Evolutionary conservation across 2,888 invertebrate genomes (phyloP), one percentile per base, ranked within the genome.

Genomic region (Crocallis elinguaria): DNA sequence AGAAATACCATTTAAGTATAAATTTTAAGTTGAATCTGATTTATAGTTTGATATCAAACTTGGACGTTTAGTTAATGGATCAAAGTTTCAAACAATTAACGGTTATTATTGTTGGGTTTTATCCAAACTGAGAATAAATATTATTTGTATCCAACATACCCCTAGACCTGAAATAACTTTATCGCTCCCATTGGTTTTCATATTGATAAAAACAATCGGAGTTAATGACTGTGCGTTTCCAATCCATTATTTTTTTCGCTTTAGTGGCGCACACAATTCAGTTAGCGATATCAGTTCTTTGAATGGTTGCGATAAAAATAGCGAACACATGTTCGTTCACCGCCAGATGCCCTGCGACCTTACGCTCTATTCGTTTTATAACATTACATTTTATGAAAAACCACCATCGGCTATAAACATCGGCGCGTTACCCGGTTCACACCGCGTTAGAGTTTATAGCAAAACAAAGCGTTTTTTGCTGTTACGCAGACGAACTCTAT

Each of bases 281-380:
- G 68, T 73, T 62, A 66, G 67, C 76, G 80, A 76, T 86, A 88
- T 82, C 84, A 79, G 77, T 76, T 77, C 71, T 76, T 67, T 82
- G 82, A 84, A 85, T 84, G 81, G 79, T 59, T 45, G 57, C 67
- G 88, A 86, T 88, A 89, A 87, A 88, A 88, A 89, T 85, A 86
- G 82, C 82, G 64, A 78, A 72, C 87, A 88, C 82, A 86, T 86
- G 85, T 77, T 75, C 73, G 75, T 64, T 70, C 66, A 65, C 68
- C 73, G 81, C 89, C 90, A 89, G 89, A 89, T 89, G 89, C 89
- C 89, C 86, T 84, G 86, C 80, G 87, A 89, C 86, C 88, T 87
- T 86, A 86, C 80, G 71, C 69, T 72, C 67, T 60, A 74, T 67
- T 67, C 72, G 72, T 70, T 84, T 78, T 77, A 77, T 71, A 79